These are phyloP conservation scores for Otus sunia DNA, from an alignment of 2,113 vertebrate genomes.

Conservation along the genomic window DNA sequence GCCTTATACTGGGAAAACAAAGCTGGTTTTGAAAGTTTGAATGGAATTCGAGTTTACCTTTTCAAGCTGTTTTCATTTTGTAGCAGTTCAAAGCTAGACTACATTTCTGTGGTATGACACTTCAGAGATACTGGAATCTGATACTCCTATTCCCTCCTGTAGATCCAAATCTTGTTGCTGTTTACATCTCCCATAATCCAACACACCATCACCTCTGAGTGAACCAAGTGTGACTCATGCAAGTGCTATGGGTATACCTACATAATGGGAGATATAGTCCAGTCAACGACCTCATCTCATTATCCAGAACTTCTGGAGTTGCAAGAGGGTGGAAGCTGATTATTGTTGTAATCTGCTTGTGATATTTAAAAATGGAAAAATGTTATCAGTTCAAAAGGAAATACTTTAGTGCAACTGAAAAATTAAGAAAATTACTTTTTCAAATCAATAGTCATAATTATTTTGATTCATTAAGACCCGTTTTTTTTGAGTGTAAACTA, in stretches of 20 bases:
- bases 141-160: neutral
- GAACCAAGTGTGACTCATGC: neutral
- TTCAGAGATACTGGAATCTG: neutral
- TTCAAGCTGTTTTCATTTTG: neutral
- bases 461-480: neutral
- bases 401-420: neutral
- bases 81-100: neutral
- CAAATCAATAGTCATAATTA: neutral
- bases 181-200: neutral
- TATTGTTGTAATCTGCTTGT: neutral
- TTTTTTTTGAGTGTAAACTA: neutral
- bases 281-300: neutral
- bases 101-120: neutral
- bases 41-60: neutral
- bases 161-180: neutral
- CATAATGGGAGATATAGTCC: neutral
- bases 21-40: neutral
- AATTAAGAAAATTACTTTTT: neutral
- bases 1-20: neutral
- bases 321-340: neutral
- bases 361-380: neutral
- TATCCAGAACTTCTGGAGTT: neutral
- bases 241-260: neutral
- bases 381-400: neutral
- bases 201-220: neutral